phyloP scores from a whole-genome alignment of 1,140 invertebrate genomes.

The Potamilus streckersoni region DNA sequence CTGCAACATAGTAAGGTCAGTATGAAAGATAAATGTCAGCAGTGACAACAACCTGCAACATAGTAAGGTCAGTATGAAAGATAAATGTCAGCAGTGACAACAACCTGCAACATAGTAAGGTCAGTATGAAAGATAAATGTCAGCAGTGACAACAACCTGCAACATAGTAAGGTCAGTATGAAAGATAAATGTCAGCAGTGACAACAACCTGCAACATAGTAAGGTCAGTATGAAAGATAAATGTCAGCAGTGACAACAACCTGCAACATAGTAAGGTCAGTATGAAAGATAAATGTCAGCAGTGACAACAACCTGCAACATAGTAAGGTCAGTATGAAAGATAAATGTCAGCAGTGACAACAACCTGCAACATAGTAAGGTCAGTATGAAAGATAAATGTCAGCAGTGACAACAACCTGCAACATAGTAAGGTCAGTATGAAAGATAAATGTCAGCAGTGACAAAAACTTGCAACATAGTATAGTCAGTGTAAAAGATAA shows the following conservation, averaged over 20 bases:
- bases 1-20: slow-evolving; percentile 35
- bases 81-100: background rate
- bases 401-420: background rate
- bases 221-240: background rate
- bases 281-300: background rate
- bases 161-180: background rate
- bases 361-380: too few relatives aligned
- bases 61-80: background rate
- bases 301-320: background rate
- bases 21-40: background rate
- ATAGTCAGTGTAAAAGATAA: background rate
- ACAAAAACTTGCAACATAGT: background rate
- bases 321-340: background rate
- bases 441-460: background rate
- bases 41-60: background rate
- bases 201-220: slow-evolving; percentile 3
- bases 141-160: background rate
- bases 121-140: background rate
- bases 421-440: background rate
- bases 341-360: background rate
- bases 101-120: slow-evolving; percentile 1
- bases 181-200: background rate
- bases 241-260: background rate
- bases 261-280: too few relatives aligned
- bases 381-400: background rate